Evolutionary conservation across 2,888 invertebrate genomes (phyloP), one percentile per base, ranked within the genome.

Genomic region (Galeruca laticollis): DNA sequence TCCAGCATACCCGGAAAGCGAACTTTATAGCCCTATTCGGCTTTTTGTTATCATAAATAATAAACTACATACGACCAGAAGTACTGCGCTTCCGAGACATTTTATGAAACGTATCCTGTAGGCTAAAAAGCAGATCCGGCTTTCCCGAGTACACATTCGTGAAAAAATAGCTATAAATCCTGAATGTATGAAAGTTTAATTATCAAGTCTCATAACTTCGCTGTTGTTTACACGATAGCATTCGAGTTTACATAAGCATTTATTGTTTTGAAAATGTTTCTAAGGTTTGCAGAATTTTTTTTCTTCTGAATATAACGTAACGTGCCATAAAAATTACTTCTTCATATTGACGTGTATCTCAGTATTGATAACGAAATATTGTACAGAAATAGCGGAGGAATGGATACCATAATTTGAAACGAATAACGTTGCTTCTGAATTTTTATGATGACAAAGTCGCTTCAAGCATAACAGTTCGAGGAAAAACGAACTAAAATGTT

Each of bases 71-170:
- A 35, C 10, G 35, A 35, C 56, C 56, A 57, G 18, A 35, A 18
- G 9, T 57, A 57, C 56, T 57, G 9, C 56, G 31, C 56, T 57
- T 57, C 33, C 18, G 18, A 57, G 35, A 57, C 18, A 57, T 57
- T 57, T 35, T 57, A 35, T 35, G 15, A 26, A 57, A 57, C 35
- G 33, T 47, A 47, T 57, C n/a, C 35, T 57, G 56, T 57, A 6
- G 35, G 56, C 15, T 33, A 35, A 15, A 57, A 57, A 57, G 35
- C 56, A 57, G 56, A 57, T 57, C 56, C 56, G 35, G 56, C 15
- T 47, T 47, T 18, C 15, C 47, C 0, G 18, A 47, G 18, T 18
- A 15, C 47, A 47, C 8, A 18, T 18, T 47, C 15, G 47, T 6
- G 15, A 18, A 15, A 47, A 15, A 47, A 47, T 47, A 18, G 15